Evolutionary conservation across 2,888 invertebrate genomes (phyloP).

Genomic region (Scaptomyza polygonia): DNA sequence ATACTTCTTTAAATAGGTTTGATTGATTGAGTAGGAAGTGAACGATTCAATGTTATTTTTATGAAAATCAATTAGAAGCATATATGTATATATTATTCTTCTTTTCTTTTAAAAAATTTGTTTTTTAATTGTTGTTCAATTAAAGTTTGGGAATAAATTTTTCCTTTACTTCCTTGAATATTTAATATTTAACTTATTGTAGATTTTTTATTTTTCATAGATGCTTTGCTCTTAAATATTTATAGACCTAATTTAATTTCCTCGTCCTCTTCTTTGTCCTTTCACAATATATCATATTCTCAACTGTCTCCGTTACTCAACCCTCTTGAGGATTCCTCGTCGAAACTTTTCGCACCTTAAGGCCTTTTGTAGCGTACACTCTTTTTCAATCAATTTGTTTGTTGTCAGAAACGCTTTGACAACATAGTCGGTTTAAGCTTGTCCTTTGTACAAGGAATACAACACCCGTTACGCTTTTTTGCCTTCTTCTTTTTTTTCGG

Average conservation of each 20-base stretch:
- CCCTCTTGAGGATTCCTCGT: neutral
- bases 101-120: no score
- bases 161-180: no score
- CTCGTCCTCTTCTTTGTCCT: no score
- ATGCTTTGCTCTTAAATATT: no score
- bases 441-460: conserved; percentile 23
- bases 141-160: no score
- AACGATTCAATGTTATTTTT: no score
- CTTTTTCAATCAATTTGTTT: conserved; percentile 20
- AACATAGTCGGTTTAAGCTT: conserved; percentile 19
- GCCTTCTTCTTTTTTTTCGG: neutral
- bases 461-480: conserved; percentile 25
- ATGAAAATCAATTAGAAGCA: no score
- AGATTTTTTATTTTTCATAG: no score
- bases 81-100: no score
- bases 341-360: conserved; percentile 22
- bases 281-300: neutral
- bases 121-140: no score
- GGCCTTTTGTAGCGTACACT: neutral
- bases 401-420: conserved; percentile 31
- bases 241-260: no score
- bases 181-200: no score
- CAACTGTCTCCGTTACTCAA: neutral
- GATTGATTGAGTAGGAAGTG: neutral
- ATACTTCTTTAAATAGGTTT: neutral